A percentile compares a stretch with the other conserved stretches of the same genome.
Evolutionary conservation across 2,888 invertebrate genomes (phyloP).

Genomic region (Anoplius nigerrimus): DNA sequence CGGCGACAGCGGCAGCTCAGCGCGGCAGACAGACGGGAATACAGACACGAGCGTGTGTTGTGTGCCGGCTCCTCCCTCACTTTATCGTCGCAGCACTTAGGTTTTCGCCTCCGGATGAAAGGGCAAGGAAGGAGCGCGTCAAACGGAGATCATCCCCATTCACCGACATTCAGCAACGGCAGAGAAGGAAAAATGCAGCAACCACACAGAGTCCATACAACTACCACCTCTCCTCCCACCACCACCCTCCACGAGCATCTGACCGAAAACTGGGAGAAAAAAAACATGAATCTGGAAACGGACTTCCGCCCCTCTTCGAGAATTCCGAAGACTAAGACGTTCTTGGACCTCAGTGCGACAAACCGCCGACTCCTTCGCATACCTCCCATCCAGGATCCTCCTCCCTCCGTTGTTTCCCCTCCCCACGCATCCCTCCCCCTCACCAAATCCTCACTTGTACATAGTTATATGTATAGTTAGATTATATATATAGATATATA

Average conservation of each 20-base stretch:
- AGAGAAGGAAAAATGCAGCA: no score
- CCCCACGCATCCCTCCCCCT: constrained; percentile 41
- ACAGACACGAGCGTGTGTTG: constrained; percentile 43
- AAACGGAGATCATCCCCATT: neutral
- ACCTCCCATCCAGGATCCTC: neutral
- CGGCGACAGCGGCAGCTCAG: constrained; percentile 30
- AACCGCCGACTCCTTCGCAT: constrained; percentile 7
- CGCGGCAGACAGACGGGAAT: constrained; percentile 31
- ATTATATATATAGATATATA: constrained; percentile 62
- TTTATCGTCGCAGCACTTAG: constrained; percentile 52
- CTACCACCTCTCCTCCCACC: no score
- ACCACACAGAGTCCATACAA: no score
- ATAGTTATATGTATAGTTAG: constrained; percentile 75
- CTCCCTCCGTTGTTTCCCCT: constrained; percentile 21
- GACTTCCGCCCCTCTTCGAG: no score
- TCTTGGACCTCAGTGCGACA: neutral
- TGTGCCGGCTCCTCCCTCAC: constrained; percentile 45
- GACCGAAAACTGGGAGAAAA: no score
- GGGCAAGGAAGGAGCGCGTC: constrained; percentile 25
- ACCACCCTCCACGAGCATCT: no score
- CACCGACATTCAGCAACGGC: no score
- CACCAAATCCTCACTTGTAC: constrained; percentile 66
- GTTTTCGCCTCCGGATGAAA: constrained; percentile 41
- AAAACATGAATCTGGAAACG: no score
- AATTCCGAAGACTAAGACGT: constrained; percentile 24